A percentile compares a stretch with the other conserved stretches of the same genome.
Evolutionary conservation across 2,797 vertebrate genomes (phyloP).

Genomic region (Strix occidentalis): DNA sequence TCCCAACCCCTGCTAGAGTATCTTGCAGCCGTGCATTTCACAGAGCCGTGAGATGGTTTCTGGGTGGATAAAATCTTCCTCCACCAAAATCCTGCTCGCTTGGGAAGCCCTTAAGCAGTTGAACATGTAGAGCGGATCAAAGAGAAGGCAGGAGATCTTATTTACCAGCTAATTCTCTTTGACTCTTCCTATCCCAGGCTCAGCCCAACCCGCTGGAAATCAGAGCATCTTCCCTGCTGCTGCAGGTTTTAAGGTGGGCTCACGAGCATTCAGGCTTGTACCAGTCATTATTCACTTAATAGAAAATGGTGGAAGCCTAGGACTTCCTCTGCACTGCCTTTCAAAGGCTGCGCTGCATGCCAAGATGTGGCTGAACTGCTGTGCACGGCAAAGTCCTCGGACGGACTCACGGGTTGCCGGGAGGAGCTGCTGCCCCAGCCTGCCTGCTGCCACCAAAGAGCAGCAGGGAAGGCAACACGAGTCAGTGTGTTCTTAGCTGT

Average conservation of each 20-base stretch:
- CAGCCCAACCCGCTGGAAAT: not conserved
- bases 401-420: not conserved
- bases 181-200: slow-evolving; percentile 38
- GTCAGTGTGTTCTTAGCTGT: not conserved
- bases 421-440: not conserved
- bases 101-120: slow-evolving; percentile 59
- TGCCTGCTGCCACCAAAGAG: accelerated
- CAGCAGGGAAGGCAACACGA: not conserved
- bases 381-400: accelerated
- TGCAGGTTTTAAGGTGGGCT: not conserved
- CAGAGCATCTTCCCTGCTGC: slow-evolving; percentile 3
- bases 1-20: not conserved
- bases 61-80: not conserved
- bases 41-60: not conserved
- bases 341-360: not conserved
- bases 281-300: not conserved
- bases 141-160: slow-evolving; percentile 34
- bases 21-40: not conserved
- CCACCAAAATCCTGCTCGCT: slow-evolving; percentile 20
- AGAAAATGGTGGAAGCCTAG: not conserved
- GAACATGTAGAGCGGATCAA: slow-evolving; percentile 25
- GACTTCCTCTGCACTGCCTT: not conserved
- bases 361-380: not conserved
- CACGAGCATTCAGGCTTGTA: not conserved
- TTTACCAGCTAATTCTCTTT: slow-evolving; percentile 59